phyloP scores from a whole-genome alignment of 2,797 vertebrate species.

The Phataginus tetradactyla region DNA sequence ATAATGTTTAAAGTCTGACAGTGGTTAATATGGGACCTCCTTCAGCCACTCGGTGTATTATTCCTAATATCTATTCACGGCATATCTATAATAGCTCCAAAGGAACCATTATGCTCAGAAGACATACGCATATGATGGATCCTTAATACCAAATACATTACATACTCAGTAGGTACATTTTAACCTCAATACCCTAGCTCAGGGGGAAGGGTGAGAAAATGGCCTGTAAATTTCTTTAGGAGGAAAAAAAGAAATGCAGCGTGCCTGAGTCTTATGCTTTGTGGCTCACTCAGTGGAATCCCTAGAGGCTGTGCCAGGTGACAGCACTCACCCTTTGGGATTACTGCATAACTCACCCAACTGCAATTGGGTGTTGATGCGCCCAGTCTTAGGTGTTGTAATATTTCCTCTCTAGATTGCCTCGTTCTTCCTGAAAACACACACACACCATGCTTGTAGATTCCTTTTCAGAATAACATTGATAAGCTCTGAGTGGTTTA shows the following conservation, averaged over 20 bases:
- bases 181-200: constrained; percentile 71
- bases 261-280: background rate
- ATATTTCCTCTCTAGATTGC: background rate
- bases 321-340: background rate
- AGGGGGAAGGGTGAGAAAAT: constrained; percentile 52
- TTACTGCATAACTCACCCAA: background rate
- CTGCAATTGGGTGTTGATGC: background rate
- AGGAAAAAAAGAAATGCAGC: constrained; percentile 37
- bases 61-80: constrained; percentile 73
- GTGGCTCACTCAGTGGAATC: background rate
- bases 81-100: constrained; percentile 66
- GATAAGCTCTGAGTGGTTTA: background rate
- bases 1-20: constrained; percentile 74
- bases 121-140: constrained; percentile 1
- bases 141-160: constrained; percentile 48
- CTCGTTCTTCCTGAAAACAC: background rate
- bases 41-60: constrained; percentile 74
- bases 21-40: constrained; percentile 73
- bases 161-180: constrained; percentile 67
- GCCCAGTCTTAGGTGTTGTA: background rate
- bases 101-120: constrained; percentile 73
- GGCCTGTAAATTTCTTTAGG: constrained; percentile 64
- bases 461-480: background rate
- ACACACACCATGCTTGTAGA: background rate
- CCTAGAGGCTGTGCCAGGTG: background rate